These are phyloP conservation scores for Lepidocolaptes lacrymiger DNA, from an alignment of 2,797 vertebrate species.

Conservation along the genomic window DNA sequence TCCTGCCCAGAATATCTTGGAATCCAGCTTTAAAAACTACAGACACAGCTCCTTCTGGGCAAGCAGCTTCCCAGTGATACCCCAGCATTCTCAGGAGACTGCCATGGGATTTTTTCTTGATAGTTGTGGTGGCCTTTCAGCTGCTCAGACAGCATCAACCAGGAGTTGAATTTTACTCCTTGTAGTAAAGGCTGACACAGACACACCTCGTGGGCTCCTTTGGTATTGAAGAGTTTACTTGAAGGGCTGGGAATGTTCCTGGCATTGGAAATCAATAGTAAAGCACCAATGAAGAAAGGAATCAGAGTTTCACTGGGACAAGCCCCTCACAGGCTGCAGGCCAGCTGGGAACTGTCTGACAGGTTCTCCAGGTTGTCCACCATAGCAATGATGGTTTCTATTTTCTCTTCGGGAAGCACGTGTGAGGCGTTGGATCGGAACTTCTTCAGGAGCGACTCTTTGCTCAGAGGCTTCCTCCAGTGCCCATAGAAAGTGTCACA, in stretches of 20 bases:
- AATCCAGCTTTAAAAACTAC: background rate
- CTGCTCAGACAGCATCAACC: background rate
- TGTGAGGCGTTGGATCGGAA: slow-evolving; percentile 81
- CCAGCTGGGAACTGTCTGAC: slow-evolving; percentile 77
- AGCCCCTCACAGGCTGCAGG: slow-evolving; percentile 76
- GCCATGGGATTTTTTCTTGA: background rate
- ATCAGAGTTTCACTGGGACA: background rate
- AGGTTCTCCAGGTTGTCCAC: slow-evolving; percentile 82
- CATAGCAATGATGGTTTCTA: slow-evolving; percentile 78
- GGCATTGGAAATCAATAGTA: background rate
- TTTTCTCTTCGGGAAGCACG: slow-evolving; percentile 78
- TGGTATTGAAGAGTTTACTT: background rate
- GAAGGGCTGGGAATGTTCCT: background rate
- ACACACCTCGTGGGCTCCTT: background rate
- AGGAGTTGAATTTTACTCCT: background rate
- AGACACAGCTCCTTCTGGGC: background rate
- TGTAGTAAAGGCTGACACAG: background rate
- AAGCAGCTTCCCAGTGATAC: background rate
- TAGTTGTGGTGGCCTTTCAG: background rate
- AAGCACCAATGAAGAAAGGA: slow-evolving; percentile 60
- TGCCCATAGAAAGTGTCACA: slow-evolving; percentile 92
- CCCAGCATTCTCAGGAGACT: background rate
- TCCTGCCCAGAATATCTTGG: background rate
- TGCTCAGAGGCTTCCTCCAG: slow-evolving; percentile 89
- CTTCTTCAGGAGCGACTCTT: slow-evolving; percentile 85